A percentile compares a stretch with the other conserved stretches of the same genome.
Evolutionary conservation across 2,797 vertebrate genomes (phyloP).

Genomic region (Aplochiton taeniatus): DNA sequence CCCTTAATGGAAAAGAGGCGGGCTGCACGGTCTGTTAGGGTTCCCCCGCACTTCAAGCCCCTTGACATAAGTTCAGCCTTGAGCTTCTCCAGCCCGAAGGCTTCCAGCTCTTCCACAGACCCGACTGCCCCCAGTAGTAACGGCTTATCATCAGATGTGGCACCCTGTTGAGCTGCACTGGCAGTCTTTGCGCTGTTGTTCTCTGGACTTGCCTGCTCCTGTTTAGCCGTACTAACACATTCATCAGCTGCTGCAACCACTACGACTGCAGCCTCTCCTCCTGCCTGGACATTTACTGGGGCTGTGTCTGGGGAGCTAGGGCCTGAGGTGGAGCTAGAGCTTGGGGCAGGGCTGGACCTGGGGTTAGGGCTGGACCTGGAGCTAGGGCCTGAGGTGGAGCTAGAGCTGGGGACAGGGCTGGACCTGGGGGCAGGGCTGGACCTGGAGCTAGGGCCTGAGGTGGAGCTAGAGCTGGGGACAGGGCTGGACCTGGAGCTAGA

Average conservation of each 20-base stretch:
- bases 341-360: background rate
- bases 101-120: slow-evolving; percentile 79
- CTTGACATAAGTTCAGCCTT: slow-evolving; percentile 80
- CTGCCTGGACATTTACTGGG: slow-evolving; percentile 8
- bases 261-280: background rate
- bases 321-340: slow-evolving; percentile 7
- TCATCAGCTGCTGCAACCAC: no score
- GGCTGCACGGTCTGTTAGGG: slow-evolving; percentile 82
- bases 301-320: slow-evolving; percentile 18
- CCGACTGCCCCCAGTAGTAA: slow-evolving; percentile 69
- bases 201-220: background rate
- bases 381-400: slow-evolving; percentile 9
- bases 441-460: slow-evolving; percentile 20
- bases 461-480: no score
- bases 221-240: no score
- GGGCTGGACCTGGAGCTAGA: no score
- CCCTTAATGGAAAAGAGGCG: slow-evolving; percentile 86
- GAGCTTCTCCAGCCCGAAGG: slow-evolving; percentile 84
- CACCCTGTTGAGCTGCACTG: background rate
- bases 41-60: slow-evolving; percentile 92
- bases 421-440: no score
- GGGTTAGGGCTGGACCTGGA: no score
- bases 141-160: background rate
- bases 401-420: background rate
- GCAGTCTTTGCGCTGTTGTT: background rate